A percentile compares a stretch with the other conserved stretches of the same genome.
Conservation (phyloP, 2,113 vertebrate genomes). For the Ageneiosus marmoratus region DNA sequence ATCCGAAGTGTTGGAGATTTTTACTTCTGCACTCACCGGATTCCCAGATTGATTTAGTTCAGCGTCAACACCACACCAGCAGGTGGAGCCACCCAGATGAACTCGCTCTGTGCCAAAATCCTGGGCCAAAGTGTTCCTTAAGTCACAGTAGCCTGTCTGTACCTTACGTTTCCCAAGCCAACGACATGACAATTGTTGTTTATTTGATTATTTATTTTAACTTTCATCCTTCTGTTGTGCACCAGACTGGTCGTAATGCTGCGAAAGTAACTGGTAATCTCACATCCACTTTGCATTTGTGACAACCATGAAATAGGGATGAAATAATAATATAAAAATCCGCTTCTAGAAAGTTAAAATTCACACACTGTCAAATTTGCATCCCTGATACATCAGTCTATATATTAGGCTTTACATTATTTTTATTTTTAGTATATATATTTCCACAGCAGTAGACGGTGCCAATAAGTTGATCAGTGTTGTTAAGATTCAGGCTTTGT, state of each 20-base stretch:
- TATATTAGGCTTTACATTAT: no score
- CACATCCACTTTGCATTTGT: background rate
- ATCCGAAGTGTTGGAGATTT: slow-evolving; percentile 9
- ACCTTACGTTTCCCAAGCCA: background rate
- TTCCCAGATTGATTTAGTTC: slow-evolving; percentile 16
- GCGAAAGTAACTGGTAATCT: background rate
- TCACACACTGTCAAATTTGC: background rate
- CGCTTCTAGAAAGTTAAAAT: no score
- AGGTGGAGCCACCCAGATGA: slow-evolving; percentile 67
- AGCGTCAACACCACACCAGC: slow-evolving; percentile 47
- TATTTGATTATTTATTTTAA: background rate
- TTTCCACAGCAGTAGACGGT: slow-evolving; percentile 50
- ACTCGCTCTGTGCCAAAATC: slow-evolving; percentile 61
- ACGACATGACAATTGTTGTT: background rate
- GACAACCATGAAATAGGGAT: background rate
- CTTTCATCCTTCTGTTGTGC: background rate
- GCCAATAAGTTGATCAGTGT: background rate
- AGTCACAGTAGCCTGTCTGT: slow-evolving; percentile 6
- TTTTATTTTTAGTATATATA: no score
- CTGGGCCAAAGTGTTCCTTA: slow-evolving; percentile 39
- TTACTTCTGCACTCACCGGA: background rate
- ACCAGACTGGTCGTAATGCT: background rate
- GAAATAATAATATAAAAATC: background rate
- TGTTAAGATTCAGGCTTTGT: background rate
- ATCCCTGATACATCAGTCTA: background rate